Evolutionary conservation across 2,797 vertebrate species (phyloP).

Genomic region (Microhierax caerulescens): DNA sequence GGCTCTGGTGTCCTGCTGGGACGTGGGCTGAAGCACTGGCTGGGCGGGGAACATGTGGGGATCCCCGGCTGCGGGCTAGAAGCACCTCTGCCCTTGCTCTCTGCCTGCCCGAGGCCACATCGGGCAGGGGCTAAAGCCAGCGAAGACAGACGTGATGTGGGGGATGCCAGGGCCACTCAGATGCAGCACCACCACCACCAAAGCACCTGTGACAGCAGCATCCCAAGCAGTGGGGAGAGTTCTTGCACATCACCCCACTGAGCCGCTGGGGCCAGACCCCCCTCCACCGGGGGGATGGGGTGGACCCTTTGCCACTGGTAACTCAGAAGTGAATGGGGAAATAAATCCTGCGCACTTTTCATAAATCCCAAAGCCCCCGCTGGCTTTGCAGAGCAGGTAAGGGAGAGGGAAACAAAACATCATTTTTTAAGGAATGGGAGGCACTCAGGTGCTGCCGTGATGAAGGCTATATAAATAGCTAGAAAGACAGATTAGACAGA

Average conservation of each 20-base stretch:
- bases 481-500: neutral
- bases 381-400: neutral
- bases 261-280: neutral
- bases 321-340: neutral
- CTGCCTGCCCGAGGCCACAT: neutral
- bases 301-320: neutral
- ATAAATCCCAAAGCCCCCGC: rapidly evolving
- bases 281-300: rapidly evolving
- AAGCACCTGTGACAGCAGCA: rapidly evolving
- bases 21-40: rapidly evolving
- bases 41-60: rapidly evolving
- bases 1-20: neutral
- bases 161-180: neutral
- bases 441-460: neutral
- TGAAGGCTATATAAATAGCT: neutral
- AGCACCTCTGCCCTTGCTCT: neutral
- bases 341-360: rapidly evolving
- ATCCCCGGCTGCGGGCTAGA: neutral
- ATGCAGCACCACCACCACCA: neutral
- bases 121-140: neutral
- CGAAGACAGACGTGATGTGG: rapidly evolving
- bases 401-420: neutral
- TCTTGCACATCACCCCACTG: rapidly evolving
- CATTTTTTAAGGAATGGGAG: neutral
- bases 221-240: rapidly evolving